Percentiles rank a stretch among this genome's conserved stretches.
Evolutionary conservation across 2,113 vertebrate genomes (phyloP).

Genomic region (Oncorhynchus tshawytscha): DNA sequence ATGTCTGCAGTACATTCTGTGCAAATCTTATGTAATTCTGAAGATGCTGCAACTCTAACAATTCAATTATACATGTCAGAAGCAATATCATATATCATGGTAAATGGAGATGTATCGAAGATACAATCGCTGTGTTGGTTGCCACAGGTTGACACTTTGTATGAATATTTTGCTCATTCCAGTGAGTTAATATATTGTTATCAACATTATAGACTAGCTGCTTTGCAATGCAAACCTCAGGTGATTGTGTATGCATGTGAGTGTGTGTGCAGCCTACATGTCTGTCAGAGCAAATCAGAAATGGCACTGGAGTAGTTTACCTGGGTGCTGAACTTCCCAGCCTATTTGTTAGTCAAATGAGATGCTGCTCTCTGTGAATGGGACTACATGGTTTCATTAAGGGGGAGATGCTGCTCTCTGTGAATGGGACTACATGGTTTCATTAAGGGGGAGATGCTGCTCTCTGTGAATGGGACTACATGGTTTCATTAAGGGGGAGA

Average conservation of each 20-base stretch:
- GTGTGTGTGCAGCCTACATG: too few species aligned
- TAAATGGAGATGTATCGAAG: background rate
- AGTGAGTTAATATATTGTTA: background rate
- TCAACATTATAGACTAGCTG: background rate
- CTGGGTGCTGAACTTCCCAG: background rate
- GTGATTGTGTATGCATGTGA: slow-evolving; percentile 15
- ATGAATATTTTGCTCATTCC: background rate
- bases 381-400: too few species aligned
- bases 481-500: too few species aligned
- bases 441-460: too few species aligned
- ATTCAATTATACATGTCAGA: background rate
- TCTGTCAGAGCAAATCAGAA: background rate
- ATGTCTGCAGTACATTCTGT: slow-evolving; percentile 30
- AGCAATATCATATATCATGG: background rate
- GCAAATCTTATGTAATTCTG: slow-evolving; percentile 60
- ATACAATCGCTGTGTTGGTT: background rate
- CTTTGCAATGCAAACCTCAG: slow-evolving; percentile 55
- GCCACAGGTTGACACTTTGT: background rate
- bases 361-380: too few species aligned
- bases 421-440: too few species aligned
- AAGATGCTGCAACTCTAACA: slow-evolving; percentile 50
- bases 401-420: too few species aligned
- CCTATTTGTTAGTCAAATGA: slow-evolving; percentile 31
- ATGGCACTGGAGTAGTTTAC: background rate
- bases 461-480: too few species aligned